Base-by-base conservation (phyloP, 23 tunicate species). In the Halocynthia aurantium region DNA sequence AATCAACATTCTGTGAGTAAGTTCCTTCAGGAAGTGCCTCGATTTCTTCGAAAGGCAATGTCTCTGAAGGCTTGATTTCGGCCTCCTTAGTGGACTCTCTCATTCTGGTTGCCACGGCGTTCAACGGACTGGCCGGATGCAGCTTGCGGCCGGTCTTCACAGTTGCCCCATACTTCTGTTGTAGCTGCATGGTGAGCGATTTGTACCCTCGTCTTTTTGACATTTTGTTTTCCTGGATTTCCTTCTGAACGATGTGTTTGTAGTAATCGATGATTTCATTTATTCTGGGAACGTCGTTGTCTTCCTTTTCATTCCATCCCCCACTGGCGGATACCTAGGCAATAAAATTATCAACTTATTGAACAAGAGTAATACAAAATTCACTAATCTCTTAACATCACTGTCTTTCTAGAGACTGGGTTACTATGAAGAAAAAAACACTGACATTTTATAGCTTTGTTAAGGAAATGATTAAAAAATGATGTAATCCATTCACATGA, bases 261-360 rank as follows among this genome's bases (percentile, higher is more conserved):
- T 73, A 85, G 53, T 85, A 79, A 19, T 85, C 89, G 12, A 85
- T 51, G n/a, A 85, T n/a, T 13, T 85, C 57, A 70, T 71, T 67
- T 4, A 85, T 61, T 64, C 82, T 61, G 11, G n/a, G 61, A 57
- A 61, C 13, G 40, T 88, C 63, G 10, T 84, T 78, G 52, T 76
- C 68, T 53, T 70, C 60, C 61, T 74, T 82, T 75, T 92, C 98
- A 11, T 68, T 62, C 98, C 98, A 92, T 7, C 77, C 85, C 11
- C 85, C 87, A 75, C 81, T 92, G 6, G 79, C 87, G 61, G 78
- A 22, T 62, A 65, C 15, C 22, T n/a, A n/a, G n/a, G n/a, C n/a
- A n/a, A n/a, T n/a, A n/a, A n/a, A n/a, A 67, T 69, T 7, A 66
- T 20, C 6, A 52, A n/a, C 58, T 10, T 15, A 67, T 10, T 67